phyloP scores from a whole-genome alignment of 2,113 vertebrate genomes.

The Mustela lutreola region DNA sequence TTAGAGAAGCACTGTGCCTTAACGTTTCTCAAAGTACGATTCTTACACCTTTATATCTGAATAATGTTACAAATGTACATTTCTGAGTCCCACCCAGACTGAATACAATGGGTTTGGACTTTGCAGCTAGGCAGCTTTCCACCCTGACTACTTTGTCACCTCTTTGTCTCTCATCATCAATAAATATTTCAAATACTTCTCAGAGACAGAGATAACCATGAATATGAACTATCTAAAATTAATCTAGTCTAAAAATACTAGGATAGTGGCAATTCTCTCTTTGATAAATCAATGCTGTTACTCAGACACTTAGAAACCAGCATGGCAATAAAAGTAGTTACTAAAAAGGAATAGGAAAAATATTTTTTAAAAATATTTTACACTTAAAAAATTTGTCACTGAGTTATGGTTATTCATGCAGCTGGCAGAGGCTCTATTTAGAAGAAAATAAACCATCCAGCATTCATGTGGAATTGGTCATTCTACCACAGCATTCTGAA shows the following conservation, averaged over 20 bases:
- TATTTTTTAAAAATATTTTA: neutral
- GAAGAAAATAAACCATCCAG: slow-evolving; percentile 68
- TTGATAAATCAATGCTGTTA: slow-evolving; percentile 13
- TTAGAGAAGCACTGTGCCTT: neutral
- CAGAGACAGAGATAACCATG: neutral
- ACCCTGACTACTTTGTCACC: neutral
- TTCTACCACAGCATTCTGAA: slow-evolving; percentile 64
- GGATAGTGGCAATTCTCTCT: neutral
- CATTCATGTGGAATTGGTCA: slow-evolving; percentile 69
- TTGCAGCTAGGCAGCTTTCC: neutral
- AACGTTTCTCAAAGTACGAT: neutral
- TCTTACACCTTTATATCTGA: neutral
- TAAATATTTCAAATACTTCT: neutral
- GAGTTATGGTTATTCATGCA: slow-evolving; percentile 61
- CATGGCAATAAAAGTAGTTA: slow-evolving; percentile 63
- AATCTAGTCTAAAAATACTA: slow-evolving; percentile 1
- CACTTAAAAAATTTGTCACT: slow-evolving; percentile 57
- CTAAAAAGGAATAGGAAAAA: slow-evolving; percentile 46
- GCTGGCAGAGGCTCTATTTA: slow-evolving; percentile 58
- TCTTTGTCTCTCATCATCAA: slow-evolving; percentile 14
- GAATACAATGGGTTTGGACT: neutral
- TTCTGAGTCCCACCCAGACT: neutral
- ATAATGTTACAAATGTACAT: neutral
- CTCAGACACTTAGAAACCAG: slow-evolving; percentile 66
- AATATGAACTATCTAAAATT: slow-evolving; percentile 33